Conservation (phyloP, 2,113 vertebrate species). For the Aviceda subcristata region DNA sequence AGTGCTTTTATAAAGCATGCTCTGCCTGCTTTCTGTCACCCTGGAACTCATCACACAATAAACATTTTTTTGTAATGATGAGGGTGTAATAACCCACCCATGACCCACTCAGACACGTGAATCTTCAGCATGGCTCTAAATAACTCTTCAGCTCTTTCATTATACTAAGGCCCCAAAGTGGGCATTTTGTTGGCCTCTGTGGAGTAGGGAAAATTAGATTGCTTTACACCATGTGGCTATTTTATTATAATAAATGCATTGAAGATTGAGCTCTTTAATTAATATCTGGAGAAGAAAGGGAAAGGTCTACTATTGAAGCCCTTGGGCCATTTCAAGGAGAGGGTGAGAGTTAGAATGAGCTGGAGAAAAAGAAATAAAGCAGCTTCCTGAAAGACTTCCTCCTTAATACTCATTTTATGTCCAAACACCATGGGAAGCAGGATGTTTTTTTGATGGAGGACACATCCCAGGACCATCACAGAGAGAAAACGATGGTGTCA, state of each 20-base stretch:
- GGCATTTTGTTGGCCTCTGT: conserved; percentile 2
- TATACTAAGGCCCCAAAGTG: background rate
- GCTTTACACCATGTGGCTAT: background rate
- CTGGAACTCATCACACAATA: background rate
- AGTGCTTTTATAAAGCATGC: background rate
- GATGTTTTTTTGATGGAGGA: background rate
- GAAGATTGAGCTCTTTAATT: conserved; percentile 45
- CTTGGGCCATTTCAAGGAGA: conserved; percentile 22
- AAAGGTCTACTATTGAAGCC: background rate
- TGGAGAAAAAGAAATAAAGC: background rate
- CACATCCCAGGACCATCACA: background rate
- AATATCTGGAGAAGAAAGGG: conserved; percentile 32
- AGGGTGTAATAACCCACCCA: background rate
- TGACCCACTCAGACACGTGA: background rate
- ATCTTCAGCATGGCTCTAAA: background rate
- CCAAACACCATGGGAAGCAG: background rate
- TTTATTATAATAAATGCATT: conserved; percentile 29
- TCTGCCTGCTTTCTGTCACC: background rate
- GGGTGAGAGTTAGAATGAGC: background rate
- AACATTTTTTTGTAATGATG: background rate
- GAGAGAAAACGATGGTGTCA: background rate
- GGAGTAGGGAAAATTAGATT: background rate
- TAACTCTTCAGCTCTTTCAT: background rate
- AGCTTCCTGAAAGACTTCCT: background rate
- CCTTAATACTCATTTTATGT: background rate